Percentiles rank a stretch among this genome's conserved stretches.
These are phyloP conservation scores for Lingula anatina DNA, from an alignment of 2,888 invertebrate species.

Conservation along the genomic window DNA sequence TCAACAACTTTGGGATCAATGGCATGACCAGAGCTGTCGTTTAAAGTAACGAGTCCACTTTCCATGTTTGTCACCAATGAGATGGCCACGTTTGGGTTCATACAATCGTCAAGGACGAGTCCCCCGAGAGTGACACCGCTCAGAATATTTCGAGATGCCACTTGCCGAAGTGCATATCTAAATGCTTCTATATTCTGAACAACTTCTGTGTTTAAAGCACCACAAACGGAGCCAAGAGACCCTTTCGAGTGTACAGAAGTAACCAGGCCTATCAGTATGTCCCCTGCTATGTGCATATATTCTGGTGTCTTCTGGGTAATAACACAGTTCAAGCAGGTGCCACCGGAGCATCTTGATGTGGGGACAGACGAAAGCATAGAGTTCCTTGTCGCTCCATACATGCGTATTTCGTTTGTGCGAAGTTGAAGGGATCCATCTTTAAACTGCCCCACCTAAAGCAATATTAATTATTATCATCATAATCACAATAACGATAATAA, in stretches of 20 bases:
- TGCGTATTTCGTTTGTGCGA: constrained; percentile 19
- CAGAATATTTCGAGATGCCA: constrained; percentile 1
- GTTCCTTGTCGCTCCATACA: constrained; percentile 24
- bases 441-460: too few species aligned
- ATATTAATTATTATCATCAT: too few species aligned
- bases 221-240: constrained; percentile 22
- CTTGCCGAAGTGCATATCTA: constrained; percentile 8
- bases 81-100: constrained; percentile 5
- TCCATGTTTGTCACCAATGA: too few species aligned
- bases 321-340: constrained; percentile 27
- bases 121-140: constrained; percentile 3
- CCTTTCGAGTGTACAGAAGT: constrained; percentile 33
- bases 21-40: constrained; percentile 13
- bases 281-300: constrained; percentile 33
- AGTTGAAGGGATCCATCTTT: constrained; percentile 20
- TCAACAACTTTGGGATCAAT: constrained; percentile 32
- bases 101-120: constrained; percentile 32
- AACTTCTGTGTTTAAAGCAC: constrained; percentile 15
- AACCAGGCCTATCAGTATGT: constrained; percentile 30
- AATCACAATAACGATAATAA: too few species aligned
- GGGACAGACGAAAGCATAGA: constrained; percentile 16
- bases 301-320: too few species aligned
- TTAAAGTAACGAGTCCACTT: too few species aligned
- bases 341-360: constrained; percentile 27
- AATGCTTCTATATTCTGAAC: constrained; percentile 12